These are phyloP conservation scores for Adelosebastes latens DNA, from an alignment of 2,797 vertebrate species.

Conservation along the genomic window DNA sequence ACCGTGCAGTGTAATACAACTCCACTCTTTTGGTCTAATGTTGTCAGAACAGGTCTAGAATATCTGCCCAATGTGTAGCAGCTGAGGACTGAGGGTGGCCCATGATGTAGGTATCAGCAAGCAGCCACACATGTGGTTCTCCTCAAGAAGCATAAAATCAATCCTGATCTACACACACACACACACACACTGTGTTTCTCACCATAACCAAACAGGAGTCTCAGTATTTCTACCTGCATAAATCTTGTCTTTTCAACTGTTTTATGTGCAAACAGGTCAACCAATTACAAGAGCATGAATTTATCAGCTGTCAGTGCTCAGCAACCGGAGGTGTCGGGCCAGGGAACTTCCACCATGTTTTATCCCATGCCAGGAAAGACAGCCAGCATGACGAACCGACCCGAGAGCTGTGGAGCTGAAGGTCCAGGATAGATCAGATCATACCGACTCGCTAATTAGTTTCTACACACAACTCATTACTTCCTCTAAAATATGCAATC, in stretches of 20 bases:
- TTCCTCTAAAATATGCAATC: not conserved
- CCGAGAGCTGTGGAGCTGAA: not conserved
- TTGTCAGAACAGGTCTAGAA: constrained; percentile 34
- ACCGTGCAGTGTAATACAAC: constrained; percentile 27
- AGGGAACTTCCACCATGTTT: constrained; percentile 26
- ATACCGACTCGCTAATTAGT: not conserved
- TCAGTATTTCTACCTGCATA: constrained; percentile 45
- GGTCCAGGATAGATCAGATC: not conserved
- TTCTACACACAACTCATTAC: not conserved
- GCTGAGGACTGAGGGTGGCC: constrained; percentile 28
- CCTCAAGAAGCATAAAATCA: constrained; percentile 42
- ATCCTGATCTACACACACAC: constrained; percentile 4
- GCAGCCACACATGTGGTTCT: constrained; percentile 35
- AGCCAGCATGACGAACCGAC: not conserved
- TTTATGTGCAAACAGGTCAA: constrained; percentile 61
- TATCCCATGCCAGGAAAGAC: constrained; percentile 14
- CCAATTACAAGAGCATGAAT: constrained; percentile 58
- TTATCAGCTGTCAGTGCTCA: constrained; percentile 62
- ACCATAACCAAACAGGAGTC: constrained; percentile 34
- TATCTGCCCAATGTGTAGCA: constrained; percentile 15
- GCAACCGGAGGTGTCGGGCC: constrained; percentile 24
- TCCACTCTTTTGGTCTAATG: constrained; percentile 20
- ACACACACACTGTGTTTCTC: not conserved
- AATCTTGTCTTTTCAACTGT: constrained; percentile 55
- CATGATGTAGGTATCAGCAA: not conserved